Percentiles rank a stretch among this genome's conserved stretches.
These are phyloP conservation scores for Arctopsyche grandis DNA, from an alignment of 1,140 invertebrate genomes.

Conservation along the genomic window DNA sequence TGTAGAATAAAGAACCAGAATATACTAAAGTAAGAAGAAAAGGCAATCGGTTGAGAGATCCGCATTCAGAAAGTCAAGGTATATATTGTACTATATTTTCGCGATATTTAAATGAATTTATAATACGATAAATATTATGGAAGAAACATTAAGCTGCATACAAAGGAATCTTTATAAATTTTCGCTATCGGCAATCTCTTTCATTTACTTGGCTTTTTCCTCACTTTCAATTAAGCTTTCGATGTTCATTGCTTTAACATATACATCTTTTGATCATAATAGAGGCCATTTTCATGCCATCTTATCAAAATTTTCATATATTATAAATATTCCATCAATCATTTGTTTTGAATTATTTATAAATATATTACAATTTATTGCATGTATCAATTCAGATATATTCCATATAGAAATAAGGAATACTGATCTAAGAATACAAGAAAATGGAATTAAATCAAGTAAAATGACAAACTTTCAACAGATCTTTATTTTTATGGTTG, in stretches of 20 bases:
- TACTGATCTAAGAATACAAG: too few relatives aligned
- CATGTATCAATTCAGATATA: too few relatives aligned
- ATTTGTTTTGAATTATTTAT: too few relatives aligned
- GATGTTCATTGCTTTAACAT: slow-evolving; percentile 17
- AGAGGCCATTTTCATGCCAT: background rate
- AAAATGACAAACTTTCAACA: too few relatives aligned
- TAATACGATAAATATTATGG: background rate
- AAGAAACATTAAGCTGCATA: too few relatives aligned
- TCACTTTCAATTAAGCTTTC: slow-evolving; percentile 1
- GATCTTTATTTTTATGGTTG: too few relatives aligned
- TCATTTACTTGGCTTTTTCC: background rate
- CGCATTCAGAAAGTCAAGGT: slow-evolving; percentile 85
- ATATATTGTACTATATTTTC: slow-evolving; percentile 50
- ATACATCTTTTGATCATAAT: background rate
- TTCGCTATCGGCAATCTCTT: slow-evolving; percentile 1
- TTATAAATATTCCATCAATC: too few relatives aligned
- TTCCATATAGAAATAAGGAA: too few relatives aligned
- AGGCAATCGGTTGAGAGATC: slow-evolving; percentile 76
- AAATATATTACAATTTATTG: background rate
- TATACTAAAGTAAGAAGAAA: slow-evolving; percentile 85
- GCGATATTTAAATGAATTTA: background rate
- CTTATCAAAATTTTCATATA: too few relatives aligned
- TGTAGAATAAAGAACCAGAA: slow-evolving; percentile 80
- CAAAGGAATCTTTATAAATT: background rate
- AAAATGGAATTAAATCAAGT: too few relatives aligned